Evolutionary conservation across 2,113 vertebrate genomes (phyloP).

Genomic region (Onychostoma macrolepis): DNA sequence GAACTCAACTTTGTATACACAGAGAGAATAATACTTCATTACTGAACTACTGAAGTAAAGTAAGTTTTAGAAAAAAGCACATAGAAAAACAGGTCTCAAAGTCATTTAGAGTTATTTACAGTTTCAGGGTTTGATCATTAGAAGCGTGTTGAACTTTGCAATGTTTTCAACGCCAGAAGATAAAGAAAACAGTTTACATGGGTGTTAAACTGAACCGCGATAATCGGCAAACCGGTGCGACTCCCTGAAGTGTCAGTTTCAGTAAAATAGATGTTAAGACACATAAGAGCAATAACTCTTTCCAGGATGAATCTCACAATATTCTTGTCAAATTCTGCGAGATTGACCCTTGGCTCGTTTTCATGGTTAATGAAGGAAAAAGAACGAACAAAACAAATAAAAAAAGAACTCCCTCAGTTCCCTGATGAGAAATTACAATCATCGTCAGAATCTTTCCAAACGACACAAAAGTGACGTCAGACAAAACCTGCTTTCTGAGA

Average conservation of each 20-base stretch:
- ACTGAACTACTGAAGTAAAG: slow-evolving; percentile 19
- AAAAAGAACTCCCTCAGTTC: not conserved
- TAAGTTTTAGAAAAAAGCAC: not conserved
- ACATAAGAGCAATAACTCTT: too few relatives aligned
- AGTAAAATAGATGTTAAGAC: not conserved
- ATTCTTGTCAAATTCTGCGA: not conserved
- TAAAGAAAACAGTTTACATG: not conserved
- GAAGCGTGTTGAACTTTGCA: not conserved
- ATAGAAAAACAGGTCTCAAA: slow-evolving; percentile 12
- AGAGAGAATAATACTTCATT: slow-evolving; percentile 19
- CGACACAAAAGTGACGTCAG: not conserved
- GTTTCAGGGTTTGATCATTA: not conserved
- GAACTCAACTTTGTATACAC: slow-evolving; percentile 44
- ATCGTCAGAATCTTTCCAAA: not conserved
- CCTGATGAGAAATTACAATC: slow-evolving; percentile 1
- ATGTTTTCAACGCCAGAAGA: not conserved
- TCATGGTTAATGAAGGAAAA: not conserved
- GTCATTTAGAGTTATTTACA: slow-evolving; percentile 7
- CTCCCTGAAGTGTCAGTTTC: not conserved
- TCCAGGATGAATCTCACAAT: too few relatives aligned
- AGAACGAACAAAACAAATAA: not conserved
- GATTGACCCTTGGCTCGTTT: not conserved
- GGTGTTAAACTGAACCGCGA: not conserved
- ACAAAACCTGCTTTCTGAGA: not conserved
- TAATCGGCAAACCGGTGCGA: not conserved